Evolutionary conservation across 2,113 vertebrate species (phyloP).

Genomic region (Megaceryle maxima): DNA sequence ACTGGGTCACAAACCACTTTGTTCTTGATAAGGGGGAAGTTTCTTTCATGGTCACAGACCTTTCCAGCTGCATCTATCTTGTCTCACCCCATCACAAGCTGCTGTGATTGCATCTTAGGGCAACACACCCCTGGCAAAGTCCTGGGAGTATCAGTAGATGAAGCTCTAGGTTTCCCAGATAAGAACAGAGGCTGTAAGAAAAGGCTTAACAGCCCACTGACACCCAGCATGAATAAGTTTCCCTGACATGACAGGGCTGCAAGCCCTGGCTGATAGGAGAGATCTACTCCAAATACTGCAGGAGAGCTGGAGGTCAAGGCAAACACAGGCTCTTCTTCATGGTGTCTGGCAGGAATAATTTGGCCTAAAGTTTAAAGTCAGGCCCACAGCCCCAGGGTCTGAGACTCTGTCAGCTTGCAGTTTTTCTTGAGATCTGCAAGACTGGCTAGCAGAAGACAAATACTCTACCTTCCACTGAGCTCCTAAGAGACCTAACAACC

Average conservation of each 20-base stretch:
- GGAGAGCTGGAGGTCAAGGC: neutral
- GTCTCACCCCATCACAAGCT: neutral
- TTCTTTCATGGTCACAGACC: neutral
- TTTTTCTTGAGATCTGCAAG: neutral
- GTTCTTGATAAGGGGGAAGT: neutral
- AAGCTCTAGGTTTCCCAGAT: neutral
- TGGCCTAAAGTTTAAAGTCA: neutral
- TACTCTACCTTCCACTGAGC: neutral
- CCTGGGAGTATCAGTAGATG: neutral
- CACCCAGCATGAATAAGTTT: neutral
- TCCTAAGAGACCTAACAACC: neutral
- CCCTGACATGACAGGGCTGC: neutral
- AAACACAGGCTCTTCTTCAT: neutral
- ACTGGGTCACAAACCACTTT: neutral
- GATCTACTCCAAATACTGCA: neutral
- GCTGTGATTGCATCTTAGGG: neutral
- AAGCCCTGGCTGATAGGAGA: neutral
- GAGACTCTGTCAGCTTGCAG: neutral
- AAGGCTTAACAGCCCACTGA: neutral
- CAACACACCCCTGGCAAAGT: neutral
- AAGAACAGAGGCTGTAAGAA: neutral
- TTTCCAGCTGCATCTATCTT: neutral
- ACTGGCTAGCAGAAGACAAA: neutral
- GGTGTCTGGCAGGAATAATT: neutral
- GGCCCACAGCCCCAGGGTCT: rapidly evolving